Percentiles rank a stretch among this genome's conserved stretches.
These are phyloP conservation scores for Poeciliopsis presidionis DNA, from an alignment of 2,797 vertebrate species.

Conservation along the genomic window DNA sequence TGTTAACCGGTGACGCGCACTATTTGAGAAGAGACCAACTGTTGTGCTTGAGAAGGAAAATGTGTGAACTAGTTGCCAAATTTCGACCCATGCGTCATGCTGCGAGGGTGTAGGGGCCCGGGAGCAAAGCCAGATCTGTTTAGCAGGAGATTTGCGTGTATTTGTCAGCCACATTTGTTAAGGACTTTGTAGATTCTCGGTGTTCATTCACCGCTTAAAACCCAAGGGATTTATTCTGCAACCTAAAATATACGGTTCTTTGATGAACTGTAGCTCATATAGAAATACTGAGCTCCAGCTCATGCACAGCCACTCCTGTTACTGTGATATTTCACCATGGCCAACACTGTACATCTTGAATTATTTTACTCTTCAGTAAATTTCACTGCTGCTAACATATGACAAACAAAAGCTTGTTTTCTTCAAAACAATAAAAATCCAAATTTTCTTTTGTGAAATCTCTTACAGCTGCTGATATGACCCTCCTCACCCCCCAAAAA, in stretches of 20 bases:
- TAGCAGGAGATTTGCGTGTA: constrained; percentile 42
- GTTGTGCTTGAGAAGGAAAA: constrained; percentile 29
- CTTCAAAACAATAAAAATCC: not conserved
- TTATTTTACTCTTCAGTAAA: constrained; percentile 45
- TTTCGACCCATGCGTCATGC: constrained; percentile 49
- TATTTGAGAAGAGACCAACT: constrained; percentile 13
- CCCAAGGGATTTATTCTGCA: constrained; percentile 52
- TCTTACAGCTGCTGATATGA: not conserved
- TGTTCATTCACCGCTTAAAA: not conserved
- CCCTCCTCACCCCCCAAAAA: too few species aligned
- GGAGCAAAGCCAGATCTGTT: constrained; percentile 46
- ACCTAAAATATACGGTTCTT: constrained; percentile 31
- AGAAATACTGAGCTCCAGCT: not conserved
- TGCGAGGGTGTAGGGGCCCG: constrained; percentile 26
- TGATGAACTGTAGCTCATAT: constrained; percentile 23
- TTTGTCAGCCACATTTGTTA: constrained; percentile 39
- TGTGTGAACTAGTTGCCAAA: constrained; percentile 49
- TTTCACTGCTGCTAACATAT: constrained; percentile 12
- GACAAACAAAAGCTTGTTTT: not conserved
- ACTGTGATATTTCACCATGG: constrained; percentile 39
- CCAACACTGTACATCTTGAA: constrained; percentile 53
- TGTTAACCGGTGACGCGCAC: constrained; percentile 38
- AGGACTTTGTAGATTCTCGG: constrained; percentile 29
- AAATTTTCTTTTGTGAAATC: not conserved
- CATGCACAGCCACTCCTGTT: constrained; percentile 24